These are phyloP conservation scores for Tauraco erythrolophus DNA, from an alignment of 2,113 vertebrate species.

Conservation along the genomic window DNA sequence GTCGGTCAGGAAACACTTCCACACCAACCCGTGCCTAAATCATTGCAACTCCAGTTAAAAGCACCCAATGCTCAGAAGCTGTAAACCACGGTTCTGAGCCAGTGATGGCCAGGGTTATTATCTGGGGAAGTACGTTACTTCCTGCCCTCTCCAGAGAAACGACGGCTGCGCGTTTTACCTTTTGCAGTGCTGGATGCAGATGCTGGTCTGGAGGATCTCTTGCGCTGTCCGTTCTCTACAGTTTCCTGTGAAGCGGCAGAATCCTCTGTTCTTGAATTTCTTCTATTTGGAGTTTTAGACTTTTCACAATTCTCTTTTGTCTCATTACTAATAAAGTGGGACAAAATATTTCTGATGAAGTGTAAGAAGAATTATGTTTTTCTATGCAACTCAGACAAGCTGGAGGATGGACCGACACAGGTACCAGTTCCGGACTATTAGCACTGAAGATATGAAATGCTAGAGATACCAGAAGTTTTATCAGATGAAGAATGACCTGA, in stretches of 20 bases:
- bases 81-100: background rate
- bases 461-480: slow-evolving; percentile 53
- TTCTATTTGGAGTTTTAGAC: slow-evolving; percentile 90
- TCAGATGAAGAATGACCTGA: slow-evolving; percentile 62
- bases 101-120: background rate
- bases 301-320: slow-evolving; percentile 89
- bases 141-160: background rate
- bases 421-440: slow-evolving; percentile 46
- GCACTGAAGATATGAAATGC: slow-evolving; percentile 44
- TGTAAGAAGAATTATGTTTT: slow-evolving; percentile 57
- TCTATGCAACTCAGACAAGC: slow-evolving; percentile 56
- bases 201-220: slow-evolving; percentile 88
- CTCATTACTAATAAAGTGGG: slow-evolving; percentile 80
- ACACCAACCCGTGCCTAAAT: background rate
- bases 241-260: slow-evolving; percentile 83
- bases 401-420: slow-evolving; percentile 43
- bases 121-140: background rate
- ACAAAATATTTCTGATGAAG: slow-evolving; percentile 75
- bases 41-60: background rate
- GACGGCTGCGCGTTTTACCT: slow-evolving; percentile 75
- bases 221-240: slow-evolving; percentile 90
- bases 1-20: accelerated
- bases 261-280: slow-evolving; percentile 94
- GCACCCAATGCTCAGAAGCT: background rate
- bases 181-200: slow-evolving; percentile 83